Evolutionary conservation across 2,797 vertebrate species (phyloP).

Genomic region (Sciurus carolinensis): DNA sequence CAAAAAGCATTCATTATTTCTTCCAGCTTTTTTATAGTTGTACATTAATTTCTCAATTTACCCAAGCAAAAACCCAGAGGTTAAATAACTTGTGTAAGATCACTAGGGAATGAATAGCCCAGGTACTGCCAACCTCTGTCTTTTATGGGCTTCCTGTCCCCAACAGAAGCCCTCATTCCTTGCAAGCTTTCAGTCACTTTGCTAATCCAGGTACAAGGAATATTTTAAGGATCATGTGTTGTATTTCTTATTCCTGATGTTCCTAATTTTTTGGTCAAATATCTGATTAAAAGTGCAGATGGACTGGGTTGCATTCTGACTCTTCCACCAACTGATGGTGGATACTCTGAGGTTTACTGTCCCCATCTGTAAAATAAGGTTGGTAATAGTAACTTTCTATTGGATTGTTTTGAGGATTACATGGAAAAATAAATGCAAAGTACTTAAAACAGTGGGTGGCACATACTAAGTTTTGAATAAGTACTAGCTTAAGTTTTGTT

Average conservation of each 20-base stretch:
- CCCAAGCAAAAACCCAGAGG: neutral
- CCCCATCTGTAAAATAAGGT: neutral
- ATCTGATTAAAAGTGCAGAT: neutral
- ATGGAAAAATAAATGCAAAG: neutral
- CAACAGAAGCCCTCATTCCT: neutral
- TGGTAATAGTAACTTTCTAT: neutral
- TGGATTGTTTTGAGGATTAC: neutral
- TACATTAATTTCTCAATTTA: neutral
- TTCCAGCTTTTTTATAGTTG: neutral
- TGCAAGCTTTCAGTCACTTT: neutral
- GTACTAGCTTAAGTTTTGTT: neutral
- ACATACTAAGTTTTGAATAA: neutral
- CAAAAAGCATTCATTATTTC: constrained; percentile 42
- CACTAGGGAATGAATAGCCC: neutral
- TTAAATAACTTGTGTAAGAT: neutral
- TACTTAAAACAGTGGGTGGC: neutral
- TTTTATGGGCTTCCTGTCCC: neutral
- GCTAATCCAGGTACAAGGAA: neutral
- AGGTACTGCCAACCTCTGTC: neutral
- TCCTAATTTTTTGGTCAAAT: constrained; percentile 15
- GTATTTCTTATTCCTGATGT: neutral
- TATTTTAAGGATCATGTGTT: neutral
- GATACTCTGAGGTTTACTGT: neutral
- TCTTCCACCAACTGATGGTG: neutral
- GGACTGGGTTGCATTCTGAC: neutral